phyloP scores from a whole-genome alignment of 2,113 vertebrate genomes.

The Salvator merianae region DNA sequence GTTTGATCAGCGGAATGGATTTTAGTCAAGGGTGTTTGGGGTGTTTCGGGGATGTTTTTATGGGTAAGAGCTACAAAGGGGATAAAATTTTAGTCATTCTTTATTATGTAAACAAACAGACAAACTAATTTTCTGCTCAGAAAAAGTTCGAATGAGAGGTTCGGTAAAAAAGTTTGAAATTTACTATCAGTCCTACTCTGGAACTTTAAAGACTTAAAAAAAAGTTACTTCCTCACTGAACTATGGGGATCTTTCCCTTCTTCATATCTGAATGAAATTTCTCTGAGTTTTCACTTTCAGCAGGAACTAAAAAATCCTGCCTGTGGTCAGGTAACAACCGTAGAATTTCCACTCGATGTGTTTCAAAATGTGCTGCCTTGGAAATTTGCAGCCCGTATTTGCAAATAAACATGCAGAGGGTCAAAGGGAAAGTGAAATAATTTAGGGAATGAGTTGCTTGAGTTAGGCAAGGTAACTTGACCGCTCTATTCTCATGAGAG shows the following conservation, averaged over 20 bases:
- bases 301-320: too few relatives aligned
- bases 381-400: neutral
- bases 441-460: neutral
- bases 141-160: neutral
- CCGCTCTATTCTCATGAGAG: too few relatives aligned
- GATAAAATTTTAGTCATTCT: neutral
- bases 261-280: neutral
- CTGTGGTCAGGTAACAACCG: neutral
- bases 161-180: conserved; percentile 30
- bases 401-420: neutral
- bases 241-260: neutral
- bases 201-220: neutral
- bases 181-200: neutral
- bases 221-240: neutral
- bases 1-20: neutral
- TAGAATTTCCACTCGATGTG: neutral
- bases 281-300: neutral
- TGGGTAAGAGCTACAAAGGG: too few relatives aligned
- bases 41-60: too few relatives aligned
- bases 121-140: neutral
- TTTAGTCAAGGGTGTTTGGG: neutral
- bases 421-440: neutral
- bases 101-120: neutral
- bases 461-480: neutral
- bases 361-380: neutral